A percentile compares a stretch with the other conserved stretches of the same genome.
Conservation (phyloP, 2,113 vertebrate species). For the Prionailurus viverrinus region DNA sequence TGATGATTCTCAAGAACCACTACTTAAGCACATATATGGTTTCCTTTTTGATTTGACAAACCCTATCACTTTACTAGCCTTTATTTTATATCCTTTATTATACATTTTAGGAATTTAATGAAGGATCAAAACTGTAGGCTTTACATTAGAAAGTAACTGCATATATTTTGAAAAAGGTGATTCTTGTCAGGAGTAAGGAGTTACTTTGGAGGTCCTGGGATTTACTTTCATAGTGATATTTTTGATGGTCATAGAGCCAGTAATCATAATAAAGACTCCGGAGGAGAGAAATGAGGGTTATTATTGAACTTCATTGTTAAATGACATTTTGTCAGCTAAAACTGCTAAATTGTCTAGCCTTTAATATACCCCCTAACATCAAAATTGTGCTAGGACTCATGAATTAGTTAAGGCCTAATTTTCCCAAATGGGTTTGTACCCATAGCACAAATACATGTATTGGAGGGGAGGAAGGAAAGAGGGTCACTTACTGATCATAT, state of each 20-base stretch:
- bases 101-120: slow-evolving; percentile 38
- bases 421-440: background rate
- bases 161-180: slow-evolving; percentile 47
- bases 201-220: background rate
- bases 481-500: background rate
- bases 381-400: slow-evolving; percentile 15
- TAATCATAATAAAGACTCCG: slow-evolving; percentile 50
- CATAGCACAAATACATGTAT: background rate
- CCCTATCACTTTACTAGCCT: slow-evolving; percentile 21
- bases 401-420: slow-evolving; percentile 5
- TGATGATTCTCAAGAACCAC: slow-evolving; percentile 40
- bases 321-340: slow-evolving; percentile 50
- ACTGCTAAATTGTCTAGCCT: slow-evolving; percentile 47
- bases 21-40: background rate
- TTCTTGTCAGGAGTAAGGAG: slow-evolving; percentile 24
- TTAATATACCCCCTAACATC: background rate
- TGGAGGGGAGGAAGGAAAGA: background rate
- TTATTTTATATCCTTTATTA: slow-evolving; percentile 51
- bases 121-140: slow-evolving; percentile 33
- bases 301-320: slow-evolving; percentile 23
- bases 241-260: slow-evolving; percentile 32
- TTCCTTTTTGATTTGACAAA: slow-evolving; percentile 49
- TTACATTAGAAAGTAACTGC: slow-evolving; percentile 22
- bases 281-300: slow-evolving; percentile 22
- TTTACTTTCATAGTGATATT: slow-evolving; percentile 48